Base-by-base conservation (phyloP, 1,140 invertebrate species). In the Lamellibrachia luymesi region DNA sequence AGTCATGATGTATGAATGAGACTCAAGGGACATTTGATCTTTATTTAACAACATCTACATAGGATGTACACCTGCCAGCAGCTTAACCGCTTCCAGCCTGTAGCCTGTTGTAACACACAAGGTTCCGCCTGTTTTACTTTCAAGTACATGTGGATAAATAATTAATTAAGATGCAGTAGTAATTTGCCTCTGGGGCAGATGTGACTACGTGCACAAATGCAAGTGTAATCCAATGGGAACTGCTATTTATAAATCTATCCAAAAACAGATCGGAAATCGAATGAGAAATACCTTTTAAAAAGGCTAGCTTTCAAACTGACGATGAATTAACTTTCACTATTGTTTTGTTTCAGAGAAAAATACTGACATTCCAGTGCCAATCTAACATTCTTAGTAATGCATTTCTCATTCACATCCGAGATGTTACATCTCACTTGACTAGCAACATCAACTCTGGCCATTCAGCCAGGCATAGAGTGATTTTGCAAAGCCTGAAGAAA, bases 11-110 rank as follows among this genome's bases (percentile, higher is more conserved):
- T 80, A 80, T 80, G 64, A 80, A 80, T 17, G 64, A 80, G 64
- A 4, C 64, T 80, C 64, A 2, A 80, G 64, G 64, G 64, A 80
- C 64, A 80, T 22, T 80, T 2, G 64, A 80, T 80, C 64, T 80
- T 80, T 80, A 80, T 80, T 80, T 80, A 80, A 80, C 64, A 80
- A 80, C 64, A 80, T 80, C 64, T 80, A 80, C 25, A 80, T 80
- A 22, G 13, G 64, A 80, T 22, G 64, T 80, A 80, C 64, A 80
- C 64, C 64, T 80, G 64, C 64, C 64, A 80, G 8, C 17, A 80
- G 13, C 64, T 80, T 80, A 22, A 80, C 64, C 1, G 25, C 64
- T 4, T 80, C 64, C 13, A 22, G 2, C 13, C 64, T 80, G 25
- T 17, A 22, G 13, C 64, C 13, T 2, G 1, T 10, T 22, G 64